These are phyloP conservation scores for Eudemis profundana DNA, from an alignment of 2,888 invertebrate species.

Conservation along the genomic window DNA sequence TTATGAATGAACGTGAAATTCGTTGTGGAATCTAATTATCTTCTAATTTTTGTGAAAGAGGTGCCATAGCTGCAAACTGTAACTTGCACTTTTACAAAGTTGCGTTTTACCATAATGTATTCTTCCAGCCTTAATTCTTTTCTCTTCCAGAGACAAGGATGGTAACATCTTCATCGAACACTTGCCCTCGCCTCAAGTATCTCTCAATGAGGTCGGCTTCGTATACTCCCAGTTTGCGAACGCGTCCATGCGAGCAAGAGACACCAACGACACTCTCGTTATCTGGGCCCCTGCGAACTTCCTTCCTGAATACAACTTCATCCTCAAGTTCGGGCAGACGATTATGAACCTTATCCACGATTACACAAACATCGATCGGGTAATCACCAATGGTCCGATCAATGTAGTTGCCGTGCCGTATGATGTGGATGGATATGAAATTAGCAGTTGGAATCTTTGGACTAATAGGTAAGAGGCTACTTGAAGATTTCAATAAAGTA, in stretches of 20 bases:
- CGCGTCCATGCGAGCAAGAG: conserved; percentile 52
- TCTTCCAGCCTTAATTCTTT: too few species aligned
- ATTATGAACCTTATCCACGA: conserved; percentile 69
- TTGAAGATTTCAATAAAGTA: too few species aligned
- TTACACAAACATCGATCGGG: conserved; percentile 63
- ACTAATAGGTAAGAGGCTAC: conserved; percentile 70
- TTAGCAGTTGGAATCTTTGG: conserved; percentile 75
- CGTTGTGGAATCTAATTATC: too few species aligned
- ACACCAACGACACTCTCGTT: conserved; percentile 64
- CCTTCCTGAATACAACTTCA: conserved; percentile 63
- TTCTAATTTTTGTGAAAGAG: too few species aligned
- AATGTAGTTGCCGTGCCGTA: conserved; percentile 72
- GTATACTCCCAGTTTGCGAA: conserved; percentile 68
- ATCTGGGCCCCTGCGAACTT: conserved; percentile 69
- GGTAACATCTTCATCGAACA: conserved; percentile 64
- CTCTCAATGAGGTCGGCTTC: conserved; percentile 72
- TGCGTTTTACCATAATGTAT: neutral
- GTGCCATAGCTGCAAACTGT: too few species aligned
- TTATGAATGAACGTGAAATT: too few species aligned
- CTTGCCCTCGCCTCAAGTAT: conserved; percentile 74
- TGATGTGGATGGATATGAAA: conserved; percentile 68
- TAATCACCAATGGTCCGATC: conserved; percentile 70
- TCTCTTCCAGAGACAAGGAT: conserved; percentile 59
- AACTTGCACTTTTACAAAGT: too few species aligned
- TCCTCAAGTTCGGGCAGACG: conserved; percentile 64